Base-by-base conservation (phyloP, 2,888 invertebrate genomes). In the Trissolcus japonicus region DNA sequence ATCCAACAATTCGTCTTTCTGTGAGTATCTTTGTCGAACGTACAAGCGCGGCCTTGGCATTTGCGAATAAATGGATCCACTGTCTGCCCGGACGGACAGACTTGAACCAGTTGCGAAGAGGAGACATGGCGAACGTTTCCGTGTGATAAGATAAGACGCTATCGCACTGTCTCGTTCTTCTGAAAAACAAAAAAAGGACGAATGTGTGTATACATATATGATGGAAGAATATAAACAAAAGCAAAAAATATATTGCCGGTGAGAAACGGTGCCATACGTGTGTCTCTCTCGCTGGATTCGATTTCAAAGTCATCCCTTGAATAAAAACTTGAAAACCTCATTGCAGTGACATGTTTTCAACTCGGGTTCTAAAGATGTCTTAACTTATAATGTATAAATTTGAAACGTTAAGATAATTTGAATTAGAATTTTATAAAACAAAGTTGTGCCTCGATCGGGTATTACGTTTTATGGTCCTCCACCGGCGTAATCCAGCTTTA, bases 11-110 rank as follows among this genome's bases (percentile, higher is more conserved):
- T 67, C 67, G 46, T 72, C 76, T 72, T 68, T 72, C 50, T 71
- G 21, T 50, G 57, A 51, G 67, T 35, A 41, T 66, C 72, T 67
- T 76, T 71, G 71, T 76, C 61, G 54, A 54, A 61, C 48, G 17
- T 41, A 59, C 66, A 69, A 76, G 29, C 53, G 63, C 79, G 85
- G 80, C 85, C 85, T 87, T 88, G 87, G 84, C 83, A 83, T 84
- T 87, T 82, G 84, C 85, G 86, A 86, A 88, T 87, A 88, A 88
- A 88, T 86, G 87, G 84, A 86, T 61, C 80, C 80, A 78, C 78
- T 80, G 78, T 80, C 74, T 77, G 78, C 76, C 76, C 68, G 78
- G 61, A 76, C 75, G 78, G 72, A 55, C 78, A 78, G 71, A 78
- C 78, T 81, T 78, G 76, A 75, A 79, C 69, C 79, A 76, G 79